Evolutionary conservation across 2,113 vertebrate genomes (phyloP), one percentile per base, ranked within the genome.

Genomic region (Polypterus bichir): DNA sequence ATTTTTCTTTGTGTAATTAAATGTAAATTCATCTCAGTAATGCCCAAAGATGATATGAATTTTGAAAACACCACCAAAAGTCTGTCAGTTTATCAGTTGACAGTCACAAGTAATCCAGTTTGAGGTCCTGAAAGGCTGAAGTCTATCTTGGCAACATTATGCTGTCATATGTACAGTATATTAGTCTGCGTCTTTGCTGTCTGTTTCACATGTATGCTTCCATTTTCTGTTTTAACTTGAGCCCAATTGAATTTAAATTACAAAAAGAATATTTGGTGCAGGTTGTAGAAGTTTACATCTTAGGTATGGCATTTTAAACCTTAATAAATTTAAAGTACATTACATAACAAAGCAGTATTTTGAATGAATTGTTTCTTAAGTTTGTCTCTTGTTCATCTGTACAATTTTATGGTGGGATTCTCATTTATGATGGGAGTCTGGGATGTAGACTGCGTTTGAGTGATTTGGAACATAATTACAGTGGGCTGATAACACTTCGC

Each of bases 401-500:
- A 9, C 60, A 53, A 48, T 52, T 48, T 49, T 62, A 46, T 49
- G 47, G 44, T n/a, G n/a, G 49, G n/a, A 44, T 54, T 45, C 49
- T 53, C 49, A 27, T 53, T 27, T 49, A 5, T 53, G 46, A 53
- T 45, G 51, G 46, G 51, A 58, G 61, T 62, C 54, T 47, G 51
- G 47, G 49, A 62, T 49, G 11, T 11, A 54, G 55, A 64, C 46
- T 57, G 3, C 27, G 27, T 27, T 27, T 6, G 44, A 51, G 48
- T 51, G 45, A 45, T 49, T 58, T 46, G 52, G 46, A 44, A 27
- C 27, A 72, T 61, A 69, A 49, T 55, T 71, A 74, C 59, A 74
- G 71, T 68, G 69, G 66, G 63, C 61, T 59, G 63, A 57, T 47
- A 64, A 68, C 73, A 82, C 77, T 76, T 82, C 75, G 73, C 68